Conservation (phyloP, 2,113 vertebrate genomes). For the Eptesicus fuscus region DNA sequence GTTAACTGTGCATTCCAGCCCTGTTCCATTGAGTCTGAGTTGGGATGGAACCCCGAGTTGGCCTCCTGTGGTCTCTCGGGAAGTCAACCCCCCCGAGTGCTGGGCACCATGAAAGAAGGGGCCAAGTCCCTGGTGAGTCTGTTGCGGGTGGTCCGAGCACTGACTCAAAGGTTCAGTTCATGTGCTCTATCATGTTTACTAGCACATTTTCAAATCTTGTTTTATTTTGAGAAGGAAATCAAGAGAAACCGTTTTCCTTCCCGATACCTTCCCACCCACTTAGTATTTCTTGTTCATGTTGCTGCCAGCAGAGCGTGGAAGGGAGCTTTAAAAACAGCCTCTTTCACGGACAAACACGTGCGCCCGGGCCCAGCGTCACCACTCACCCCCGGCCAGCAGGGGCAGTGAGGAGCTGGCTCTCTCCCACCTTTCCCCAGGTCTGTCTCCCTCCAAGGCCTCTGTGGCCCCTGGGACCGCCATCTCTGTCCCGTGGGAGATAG, state of each 20-base stretch:
- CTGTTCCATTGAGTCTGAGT: neutral
- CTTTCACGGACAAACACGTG: neutral
- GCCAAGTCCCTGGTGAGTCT: neutral
- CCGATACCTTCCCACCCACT: neutral
- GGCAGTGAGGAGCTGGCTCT: neutral
- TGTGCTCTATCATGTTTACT: neutral
- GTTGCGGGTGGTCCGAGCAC: slow-evolving; percentile 4
- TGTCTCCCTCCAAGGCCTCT: neutral
- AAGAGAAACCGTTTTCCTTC: neutral
- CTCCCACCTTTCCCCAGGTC: neutral
- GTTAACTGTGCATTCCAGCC: neutral
- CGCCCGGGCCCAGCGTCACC: neutral
- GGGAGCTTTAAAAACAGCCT: neutral
- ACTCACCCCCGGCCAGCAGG: neutral
- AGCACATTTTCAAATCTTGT: neutral
- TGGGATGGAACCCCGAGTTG: neutral
- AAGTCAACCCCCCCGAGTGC: neutral
- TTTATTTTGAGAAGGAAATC: slow-evolving; percentile 37
- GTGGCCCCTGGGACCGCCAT: neutral
- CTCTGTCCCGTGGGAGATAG: neutral
- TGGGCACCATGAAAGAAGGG: neutral
- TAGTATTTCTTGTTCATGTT: neutral
- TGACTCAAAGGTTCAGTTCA: neutral
- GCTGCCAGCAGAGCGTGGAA: neutral
- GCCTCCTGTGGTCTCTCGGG: neutral